Evolutionary conservation across 1,140 invertebrate genomes (phyloP).

Genomic region (Trypoxylus dichotomus): DNA sequence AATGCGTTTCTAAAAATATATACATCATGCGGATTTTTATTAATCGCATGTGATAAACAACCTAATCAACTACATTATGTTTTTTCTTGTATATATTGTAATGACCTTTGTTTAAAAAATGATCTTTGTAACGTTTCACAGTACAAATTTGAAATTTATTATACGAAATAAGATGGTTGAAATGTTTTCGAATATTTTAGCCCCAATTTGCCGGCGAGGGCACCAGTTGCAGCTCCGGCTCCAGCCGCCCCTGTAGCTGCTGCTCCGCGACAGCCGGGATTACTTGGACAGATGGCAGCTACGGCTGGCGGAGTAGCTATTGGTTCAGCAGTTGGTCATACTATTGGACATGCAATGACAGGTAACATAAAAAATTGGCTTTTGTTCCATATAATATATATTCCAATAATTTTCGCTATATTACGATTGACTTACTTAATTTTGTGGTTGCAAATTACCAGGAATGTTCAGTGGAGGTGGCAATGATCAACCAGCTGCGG

Average conservation of each 20-base stretch:
- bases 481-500: conserved; percentile 58
- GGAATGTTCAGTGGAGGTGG: conserved; percentile 77
- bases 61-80: too few relatives aligned
- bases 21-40: too few relatives aligned
- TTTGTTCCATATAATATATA: too few relatives aligned
- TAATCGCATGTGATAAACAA: too few relatives aligned
- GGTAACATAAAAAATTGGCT: conserved; percentile 51
- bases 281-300: conserved; percentile 87
- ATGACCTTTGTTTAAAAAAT: neutral
- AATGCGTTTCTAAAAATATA: too few relatives aligned
- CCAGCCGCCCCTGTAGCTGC: conserved; percentile 57
- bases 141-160: neutral
- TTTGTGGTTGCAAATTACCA: conserved; percentile 35
- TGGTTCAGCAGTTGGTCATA: conserved; percentile 85
- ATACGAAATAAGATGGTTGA: neutral
- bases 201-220: conserved; percentile 53
- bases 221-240: conserved; percentile 56
- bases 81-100: too few relatives aligned
- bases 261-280: conserved; percentile 66
- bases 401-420: neutral
- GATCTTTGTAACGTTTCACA: neutral
- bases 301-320: conserved; percentile 89
- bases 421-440: neutral
- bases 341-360: conserved; percentile 81
- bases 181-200: conserved; percentile 36